Conservation (phyloP, 2,113 vertebrate genomes). For the Indicator maculatus region DNA sequence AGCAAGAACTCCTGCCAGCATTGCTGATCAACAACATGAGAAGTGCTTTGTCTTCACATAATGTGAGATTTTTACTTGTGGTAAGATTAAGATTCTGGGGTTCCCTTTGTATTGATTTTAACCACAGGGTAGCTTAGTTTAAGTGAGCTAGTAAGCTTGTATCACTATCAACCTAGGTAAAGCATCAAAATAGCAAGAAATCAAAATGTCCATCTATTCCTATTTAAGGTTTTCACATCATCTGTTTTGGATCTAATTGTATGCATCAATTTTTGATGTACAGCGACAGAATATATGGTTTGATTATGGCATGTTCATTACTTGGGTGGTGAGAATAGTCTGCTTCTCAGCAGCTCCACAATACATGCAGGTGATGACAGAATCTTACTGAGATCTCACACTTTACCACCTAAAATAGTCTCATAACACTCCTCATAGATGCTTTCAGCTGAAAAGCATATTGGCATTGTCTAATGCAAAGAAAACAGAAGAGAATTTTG, state of each 20-base stretch:
- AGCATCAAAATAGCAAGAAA: constrained; percentile 18
- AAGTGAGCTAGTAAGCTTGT: not conserved
- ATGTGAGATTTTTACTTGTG: not conserved
- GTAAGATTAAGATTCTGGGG: not conserved
- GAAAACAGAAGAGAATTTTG: not conserved
- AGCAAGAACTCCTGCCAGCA: not conserved
- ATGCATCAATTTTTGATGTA: not conserved
- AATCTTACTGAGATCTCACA: not conserved
- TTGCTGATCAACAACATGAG: not conserved
- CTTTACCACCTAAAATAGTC: not conserved
- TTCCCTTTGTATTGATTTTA: not conserved
- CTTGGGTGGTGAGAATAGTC: not conserved
- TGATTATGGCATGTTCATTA: not conserved
- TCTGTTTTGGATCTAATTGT: not conserved
- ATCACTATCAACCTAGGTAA: not conserved
- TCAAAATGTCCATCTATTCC: not conserved
- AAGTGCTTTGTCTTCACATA: not conserved
- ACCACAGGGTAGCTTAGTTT: not conserved
- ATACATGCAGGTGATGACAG: not conserved
- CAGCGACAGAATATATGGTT: not conserved
- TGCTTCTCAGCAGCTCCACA: not conserved
- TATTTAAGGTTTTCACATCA: not conserved
- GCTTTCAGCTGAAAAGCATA: not conserved
- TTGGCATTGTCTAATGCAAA: not conserved
- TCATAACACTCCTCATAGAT: not conserved